Base-by-base conservation (phyloP, 2,797 vertebrate species). In the Serranus cabrilla region DNA sequence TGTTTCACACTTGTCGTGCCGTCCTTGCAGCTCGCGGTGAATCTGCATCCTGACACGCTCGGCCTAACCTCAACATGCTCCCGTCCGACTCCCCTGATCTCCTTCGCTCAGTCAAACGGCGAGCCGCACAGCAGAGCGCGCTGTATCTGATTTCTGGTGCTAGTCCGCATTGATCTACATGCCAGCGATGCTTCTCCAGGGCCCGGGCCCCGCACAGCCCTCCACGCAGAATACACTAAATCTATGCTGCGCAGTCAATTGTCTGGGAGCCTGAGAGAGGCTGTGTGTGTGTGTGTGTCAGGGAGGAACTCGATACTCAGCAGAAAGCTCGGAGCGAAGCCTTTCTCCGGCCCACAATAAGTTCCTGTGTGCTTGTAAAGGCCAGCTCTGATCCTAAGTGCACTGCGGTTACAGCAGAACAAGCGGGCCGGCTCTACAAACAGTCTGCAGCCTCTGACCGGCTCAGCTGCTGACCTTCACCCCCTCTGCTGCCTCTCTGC, bases 191-290 rank as follows among this genome's bases (percentile, higher is more conserved):
- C 64, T 71, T 62, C 76, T 70, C 61, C 18, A 46, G 63, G 47
- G 49, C 43, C 74, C 9, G 3, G 20, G 57, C 51, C 73, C 61
- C 63, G 74, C 84, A 85, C 61, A 62, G 80, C 50, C 42, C 54
- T 63, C 52, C 71, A 37, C 77, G 40, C 80, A 59, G 72, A 79
- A 85, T 63, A 78, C 77, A 79, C 82, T 79, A 71, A 73, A 91
- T 87, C 86, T 62, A 83, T 88, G 60, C 63, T 42, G 37, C 65
- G 51, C 80, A 75, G 90, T 91, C 89, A 78, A 90, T 84, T 82
- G 76, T 88, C 84, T 83, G 90, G 62, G 57, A 69, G 78, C 51
- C 54, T 18, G 18, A 68, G 61, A 67, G 58, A 65, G 54, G 27
- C 42, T 12, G 66, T 45, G 64, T 31, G 40, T 25, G 25, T 25